A percentile compares a stretch with the other conserved stretches of the same genome.
Evolutionary conservation across 1,140 invertebrate genomes (phyloP).

Genomic region (Anastrepha ludens): DNA sequence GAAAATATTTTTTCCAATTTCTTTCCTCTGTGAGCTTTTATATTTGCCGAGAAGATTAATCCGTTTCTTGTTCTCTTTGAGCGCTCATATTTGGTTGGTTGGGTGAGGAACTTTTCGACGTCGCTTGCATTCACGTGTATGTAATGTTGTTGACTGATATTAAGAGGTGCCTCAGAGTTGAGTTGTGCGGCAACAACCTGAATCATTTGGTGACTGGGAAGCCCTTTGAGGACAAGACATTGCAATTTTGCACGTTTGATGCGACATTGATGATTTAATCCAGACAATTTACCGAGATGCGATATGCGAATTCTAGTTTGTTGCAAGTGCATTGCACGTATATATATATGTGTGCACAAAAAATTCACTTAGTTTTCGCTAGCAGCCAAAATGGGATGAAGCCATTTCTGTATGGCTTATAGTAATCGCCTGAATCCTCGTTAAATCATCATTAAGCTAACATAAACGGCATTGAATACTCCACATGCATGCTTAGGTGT

Average conservation of each 20-base stretch:
- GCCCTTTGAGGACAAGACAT: constrained; percentile 40
- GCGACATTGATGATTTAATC: constrained; percentile 57
- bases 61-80: not conserved
- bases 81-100: not conserved
- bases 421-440: constrained; percentile 53
- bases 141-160: constrained; percentile 31
- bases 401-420: constrained; percentile 2
- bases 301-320: not conserved
- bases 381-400: not conserved
- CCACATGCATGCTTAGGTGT: not conserved
- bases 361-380: not conserved
- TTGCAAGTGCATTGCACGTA: not conserved
- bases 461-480: not conserved
- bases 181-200: not conserved
- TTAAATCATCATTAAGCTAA: constrained; percentile 55
- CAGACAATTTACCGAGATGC: constrained; percentile 54
- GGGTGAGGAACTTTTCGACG: not conserved
- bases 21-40: too few relatives aligned
- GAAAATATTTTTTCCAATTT: not conserved
- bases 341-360: not conserved
- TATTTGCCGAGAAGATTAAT: too few relatives aligned
- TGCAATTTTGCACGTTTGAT: constrained; percentile 57
- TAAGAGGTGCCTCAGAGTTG: constrained; percentile 19
- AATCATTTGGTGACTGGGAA: constrained; percentile 14
- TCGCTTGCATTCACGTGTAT: not conserved